Base-by-base conservation (phyloP, 1,140 invertebrate species). In the Episyrphus balteatus region DNA sequence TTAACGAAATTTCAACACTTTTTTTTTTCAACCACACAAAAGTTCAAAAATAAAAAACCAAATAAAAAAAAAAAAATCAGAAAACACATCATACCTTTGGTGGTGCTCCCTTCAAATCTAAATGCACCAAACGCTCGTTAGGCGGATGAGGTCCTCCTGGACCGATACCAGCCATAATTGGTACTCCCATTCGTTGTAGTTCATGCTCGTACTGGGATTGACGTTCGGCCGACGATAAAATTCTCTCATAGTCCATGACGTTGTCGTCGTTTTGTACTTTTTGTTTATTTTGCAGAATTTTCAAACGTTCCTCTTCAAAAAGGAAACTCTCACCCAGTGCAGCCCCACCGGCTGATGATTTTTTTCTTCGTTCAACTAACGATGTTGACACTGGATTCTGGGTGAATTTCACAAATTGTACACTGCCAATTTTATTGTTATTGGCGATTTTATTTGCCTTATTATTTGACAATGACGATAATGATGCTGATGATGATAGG, bases 51-150 rank as follows among this genome's bases (percentile, higher is more conserved):
- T 26, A 26, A 5, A 26, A 26, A 26, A 26, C 21, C 21, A 5
- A 26, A 5, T 8, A 26, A 26, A 26, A 26, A 26, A 5, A 3
- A 26, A 26, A 26, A n/a, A 5, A 3, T 5, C 15, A n/a, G n/a
- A 37, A 37, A 21, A 21, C 6, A 42, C 2, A 13, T n/a, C 62
- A 59, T 0, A 88, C 56, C 52, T 79, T 82, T 0, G 87, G 86
- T 3, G 92, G 88, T 0, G 87, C 88, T 13, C 92, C 92, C 69
- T 96, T 95, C 3, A 95, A 71, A 72, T 95, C 92, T 1, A 96
- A 68, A 68, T 95, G 92, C 1, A 95, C 80, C 9, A 81, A 55
- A n/a, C 74, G 65, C 44, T 73, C 66, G 5, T 62, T 52, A 0
- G 75, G 75, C 18, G 62, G 49, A 17, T 52, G 51, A 1, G 63